Base-by-base conservation (phyloP, 1,140 invertebrate species). In the Ericerus pela region DNA sequence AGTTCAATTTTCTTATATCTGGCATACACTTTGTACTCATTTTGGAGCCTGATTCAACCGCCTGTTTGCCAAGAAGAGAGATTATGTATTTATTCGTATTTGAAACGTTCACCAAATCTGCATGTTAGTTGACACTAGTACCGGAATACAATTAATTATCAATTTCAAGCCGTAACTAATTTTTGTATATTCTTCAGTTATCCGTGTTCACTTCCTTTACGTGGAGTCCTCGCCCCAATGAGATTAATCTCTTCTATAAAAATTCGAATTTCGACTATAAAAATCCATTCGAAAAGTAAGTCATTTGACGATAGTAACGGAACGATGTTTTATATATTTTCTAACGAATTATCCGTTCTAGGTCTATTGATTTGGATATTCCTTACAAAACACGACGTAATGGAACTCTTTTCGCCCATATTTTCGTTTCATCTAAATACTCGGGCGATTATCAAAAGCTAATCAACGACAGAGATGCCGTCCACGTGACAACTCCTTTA, bases 381-480 rank as follows among this genome's bases (percentile, higher is more conserved):
- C 54, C 54, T 2, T 41, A 56, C 24, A 43, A 36, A 43, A 56
- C 54, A 5, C 41, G 54, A 28, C 41, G 29, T 28, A 56, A 56
- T 56, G 54, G 54, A 3, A 56, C 54, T 1, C 41, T 56, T 27
- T 56, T 37, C 20, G 36, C 41, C 8, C 54, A 56, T 20, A 36
- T 56, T 22, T 56, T 56, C 24, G 41, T 56, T 47, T 37, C 54
- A 27, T 38, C 37, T 18, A 12, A 28, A 24, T n/a, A 24, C 8
- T 22, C 41, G 12, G 26, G 26, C 2, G 38, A 37, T 18, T 56
- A 38, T 36, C 14, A 22, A 24, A 2, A 47, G 20, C 26, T 47
- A 47, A 10, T 47, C 3, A 24, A 20, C 22, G 54, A 56, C 24
- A 26, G 30, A 24, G 54, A 56, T 27, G 47, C 36, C 20, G 54